Evolutionary conservation across 2,888 invertebrate genomes (phyloP).

Genomic region (Cryptocheilus praepositus): DNA sequence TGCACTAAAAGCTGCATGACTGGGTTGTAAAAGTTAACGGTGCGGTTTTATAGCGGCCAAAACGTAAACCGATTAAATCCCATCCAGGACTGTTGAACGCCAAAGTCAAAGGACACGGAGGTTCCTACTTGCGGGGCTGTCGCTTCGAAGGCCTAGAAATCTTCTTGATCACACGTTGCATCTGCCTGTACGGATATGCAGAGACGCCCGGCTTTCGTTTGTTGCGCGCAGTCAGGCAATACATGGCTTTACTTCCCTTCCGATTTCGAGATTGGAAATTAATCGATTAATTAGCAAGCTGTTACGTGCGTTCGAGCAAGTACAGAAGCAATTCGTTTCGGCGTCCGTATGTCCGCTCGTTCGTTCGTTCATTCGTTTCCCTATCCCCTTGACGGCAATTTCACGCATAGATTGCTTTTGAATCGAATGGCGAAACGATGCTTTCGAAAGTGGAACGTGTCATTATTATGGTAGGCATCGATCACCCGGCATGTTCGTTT

Average conservation of each 20-base stretch:
- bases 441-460: slow-evolving; percentile 44
- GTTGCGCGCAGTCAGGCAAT: slow-evolving; percentile 16
- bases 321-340: slow-evolving; percentile 48
- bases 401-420: slow-evolving; percentile 53
- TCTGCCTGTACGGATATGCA: neutral
- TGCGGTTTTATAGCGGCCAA: too few relatives aligned
- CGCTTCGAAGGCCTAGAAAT: too few relatives aligned
- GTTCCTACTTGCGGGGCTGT: too few relatives aligned
- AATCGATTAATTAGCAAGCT: slow-evolving; percentile 58
- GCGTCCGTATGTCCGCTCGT: slow-evolving; percentile 28
- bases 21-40: too few relatives aligned
- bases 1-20: too few relatives aligned
- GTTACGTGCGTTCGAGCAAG: slow-evolving; percentile 40
- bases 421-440: slow-evolving; percentile 42
- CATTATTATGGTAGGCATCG: neutral
- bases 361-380: slow-evolving; percentile 18
- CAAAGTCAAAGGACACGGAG: too few relatives aligned
- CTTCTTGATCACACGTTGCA: too few relatives aligned
- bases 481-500: neutral
- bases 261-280: slow-evolving; percentile 49
- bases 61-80: neutral
- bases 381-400: slow-evolving; percentile 40
- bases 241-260: slow-evolving; percentile 8
- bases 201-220: slow-evolving; percentile 20
- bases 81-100: too few relatives aligned